Evolutionary conservation across 2,797 vertebrate species (phyloP).

Genomic region (Phalloptychus januarius): DNA sequence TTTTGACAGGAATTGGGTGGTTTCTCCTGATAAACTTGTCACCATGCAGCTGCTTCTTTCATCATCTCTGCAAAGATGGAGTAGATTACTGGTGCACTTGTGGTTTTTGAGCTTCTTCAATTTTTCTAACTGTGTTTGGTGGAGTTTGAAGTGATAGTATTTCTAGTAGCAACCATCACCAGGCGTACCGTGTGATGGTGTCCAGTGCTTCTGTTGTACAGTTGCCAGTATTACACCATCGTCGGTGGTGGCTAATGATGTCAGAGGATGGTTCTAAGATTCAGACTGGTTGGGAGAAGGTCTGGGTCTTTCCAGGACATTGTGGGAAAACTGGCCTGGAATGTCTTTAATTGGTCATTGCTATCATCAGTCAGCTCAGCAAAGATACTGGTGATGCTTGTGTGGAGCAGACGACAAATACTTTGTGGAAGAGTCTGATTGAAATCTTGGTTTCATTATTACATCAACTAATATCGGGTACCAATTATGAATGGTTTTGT

Average conservation of each 20-base stretch:
- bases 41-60: not conserved
- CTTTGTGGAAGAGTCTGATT: not conserved
- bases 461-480: slow-evolving; percentile 28
- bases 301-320: not conserved
- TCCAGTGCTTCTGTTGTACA: not conserved
- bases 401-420: not conserved
- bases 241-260: not conserved
- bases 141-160: not conserved
- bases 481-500: slow-evolving; percentile 23
- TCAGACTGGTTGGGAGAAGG: not conserved
- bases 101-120: not conserved
- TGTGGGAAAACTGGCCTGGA: not conserved
- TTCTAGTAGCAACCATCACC: no score
- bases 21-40: not conserved
- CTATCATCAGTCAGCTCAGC: not conserved
- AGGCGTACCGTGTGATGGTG: not conserved
- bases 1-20: not conserved
- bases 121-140: not conserved
- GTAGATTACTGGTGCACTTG: not conserved
- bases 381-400: not conserved
- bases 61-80: not conserved
- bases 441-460: slow-evolving; percentile 13
- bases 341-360: not conserved
- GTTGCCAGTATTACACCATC: not conserved
- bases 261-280: not conserved